Percentiles rank a stretch among this genome's conserved stretches.
These are phyloP conservation scores for Aquatica leii DNA, from an alignment of 2,888 invertebrate genomes.

Conservation along the genomic window DNA sequence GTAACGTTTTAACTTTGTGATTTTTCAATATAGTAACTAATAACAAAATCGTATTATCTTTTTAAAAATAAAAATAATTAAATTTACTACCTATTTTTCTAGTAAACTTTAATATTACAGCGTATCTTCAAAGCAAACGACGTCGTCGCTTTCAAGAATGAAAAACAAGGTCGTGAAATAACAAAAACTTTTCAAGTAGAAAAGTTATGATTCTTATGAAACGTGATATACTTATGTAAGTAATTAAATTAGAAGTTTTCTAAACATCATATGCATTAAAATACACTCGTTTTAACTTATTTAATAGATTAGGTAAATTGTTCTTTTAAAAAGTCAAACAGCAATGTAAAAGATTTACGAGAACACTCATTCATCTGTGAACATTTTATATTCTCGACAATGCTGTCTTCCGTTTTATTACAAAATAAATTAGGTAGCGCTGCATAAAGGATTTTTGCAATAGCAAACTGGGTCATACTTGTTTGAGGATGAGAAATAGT, in stretches of 20 bases:
- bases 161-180: slow-evolving; percentile 3
- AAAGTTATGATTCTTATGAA: background rate
- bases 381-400: slow-evolving; percentile 2
- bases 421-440: slow-evolving; percentile 9
- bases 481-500: slow-evolving; percentile 2
- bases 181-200: background rate
- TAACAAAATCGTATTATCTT: too few relatives aligned
- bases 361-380: too few relatives aligned
- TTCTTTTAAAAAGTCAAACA: too few relatives aligned
- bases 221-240: background rate
- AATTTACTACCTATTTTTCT: slow-evolving; percentile 1
- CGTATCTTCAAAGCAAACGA: slow-evolving; percentile 7
- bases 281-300: background rate
- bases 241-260: background rate
- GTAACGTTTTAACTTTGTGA: too few relatives aligned
- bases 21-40: too few relatives aligned
- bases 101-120: background rate
- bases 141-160: background rate
- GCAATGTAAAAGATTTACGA: too few relatives aligned
- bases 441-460: slow-evolving; percentile 1
- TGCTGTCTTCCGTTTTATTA: slow-evolving; percentile 2
- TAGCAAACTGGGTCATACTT: slow-evolving; percentile 6
- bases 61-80: too few relatives aligned
- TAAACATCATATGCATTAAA: background rate
- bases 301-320: too few relatives aligned